Percentiles rank a stretch among this genome's conserved stretches.
Conservation (phyloP, 2,888 invertebrate genomes). For the Caenorhabditis afra region DNA sequence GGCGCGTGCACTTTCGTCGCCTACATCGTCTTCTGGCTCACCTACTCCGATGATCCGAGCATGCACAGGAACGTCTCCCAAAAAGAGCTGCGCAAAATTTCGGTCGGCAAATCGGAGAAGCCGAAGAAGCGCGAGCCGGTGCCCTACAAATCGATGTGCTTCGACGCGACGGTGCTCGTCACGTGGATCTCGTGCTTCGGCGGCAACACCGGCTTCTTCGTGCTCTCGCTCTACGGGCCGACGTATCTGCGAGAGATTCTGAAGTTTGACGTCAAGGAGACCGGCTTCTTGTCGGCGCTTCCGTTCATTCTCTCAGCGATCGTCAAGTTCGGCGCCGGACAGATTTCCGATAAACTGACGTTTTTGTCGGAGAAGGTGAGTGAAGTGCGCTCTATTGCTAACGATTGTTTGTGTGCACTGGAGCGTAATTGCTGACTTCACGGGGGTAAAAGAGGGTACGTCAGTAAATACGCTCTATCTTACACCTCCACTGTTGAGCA, state of each 20-base stretch:
- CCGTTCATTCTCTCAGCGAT: conserved; percentile 64
- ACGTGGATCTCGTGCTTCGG: conserved; percentile 53
- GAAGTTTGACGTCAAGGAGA: conserved; percentile 64
- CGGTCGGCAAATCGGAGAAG: conserved; percentile 45
- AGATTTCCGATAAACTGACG: conserved; percentile 65
- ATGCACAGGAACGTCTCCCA: conserved; percentile 60
- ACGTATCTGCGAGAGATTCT: conserved; percentile 65
- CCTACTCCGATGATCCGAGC: conserved; percentile 62
- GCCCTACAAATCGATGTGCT: conserved; percentile 53
- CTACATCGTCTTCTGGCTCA: conserved; percentile 52
- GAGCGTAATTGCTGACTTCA: too few species aligned
- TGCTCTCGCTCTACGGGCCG: conserved; percentile 52
- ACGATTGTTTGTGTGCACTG: too few species aligned
- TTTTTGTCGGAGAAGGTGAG: conserved; percentile 63
- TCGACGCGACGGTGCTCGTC: conserved; percentile 34
- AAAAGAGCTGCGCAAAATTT: conserved; percentile 57
- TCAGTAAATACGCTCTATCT: too few species aligned
- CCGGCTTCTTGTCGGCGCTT: conserved; percentile 66
- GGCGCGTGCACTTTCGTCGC: conserved; percentile 53
- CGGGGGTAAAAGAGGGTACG: too few species aligned
- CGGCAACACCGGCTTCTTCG: conserved; percentile 45
- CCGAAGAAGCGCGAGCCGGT: conserved; percentile 36
- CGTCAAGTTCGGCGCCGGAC: conserved; percentile 67
- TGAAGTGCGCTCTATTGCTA: background rate
- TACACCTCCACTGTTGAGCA: too few species aligned